phyloP scores from a whole-genome alignment of 2,113 vertebrate genomes.

The Calyptomena viridis region DNA sequence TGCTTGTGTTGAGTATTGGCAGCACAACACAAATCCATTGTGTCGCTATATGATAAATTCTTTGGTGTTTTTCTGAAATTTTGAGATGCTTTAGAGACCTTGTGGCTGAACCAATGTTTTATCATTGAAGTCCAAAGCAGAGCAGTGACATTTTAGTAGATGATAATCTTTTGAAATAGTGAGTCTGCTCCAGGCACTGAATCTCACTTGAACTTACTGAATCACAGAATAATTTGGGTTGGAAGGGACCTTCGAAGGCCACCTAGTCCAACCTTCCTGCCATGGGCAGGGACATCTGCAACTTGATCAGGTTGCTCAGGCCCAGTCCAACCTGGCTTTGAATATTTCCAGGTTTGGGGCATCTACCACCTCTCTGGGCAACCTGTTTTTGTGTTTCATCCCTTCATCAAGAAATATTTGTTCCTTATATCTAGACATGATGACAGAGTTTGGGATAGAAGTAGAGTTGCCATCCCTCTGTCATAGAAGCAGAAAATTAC shows the following conservation, averaged over 20 bases:
- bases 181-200: not conserved
- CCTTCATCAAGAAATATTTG: not conserved
- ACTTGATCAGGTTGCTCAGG: not conserved
- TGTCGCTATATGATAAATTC: accelerated
- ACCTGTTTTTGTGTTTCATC: not conserved
- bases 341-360: not conserved
- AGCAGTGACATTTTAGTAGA: not conserved
- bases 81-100: not conserved
- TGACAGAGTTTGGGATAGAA: not conserved
- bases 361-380: not conserved
- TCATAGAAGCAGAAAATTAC: not conserved
- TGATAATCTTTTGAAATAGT: not conserved
- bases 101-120: not conserved
- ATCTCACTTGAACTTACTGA: not conserved
- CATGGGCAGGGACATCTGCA: not conserved
- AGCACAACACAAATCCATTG: not conserved
- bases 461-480: not conserved
- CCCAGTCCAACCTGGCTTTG: not conserved
- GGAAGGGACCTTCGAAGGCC: not conserved
- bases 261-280: not conserved
- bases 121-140: not conserved
- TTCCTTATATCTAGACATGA: not conserved
- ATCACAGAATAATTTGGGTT: not conserved
- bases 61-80: not conserved
- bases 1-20: not conserved